Evolutionary conservation across 2,113 vertebrate species (phyloP).

Genomic region (Anhinga rufa): DNA sequence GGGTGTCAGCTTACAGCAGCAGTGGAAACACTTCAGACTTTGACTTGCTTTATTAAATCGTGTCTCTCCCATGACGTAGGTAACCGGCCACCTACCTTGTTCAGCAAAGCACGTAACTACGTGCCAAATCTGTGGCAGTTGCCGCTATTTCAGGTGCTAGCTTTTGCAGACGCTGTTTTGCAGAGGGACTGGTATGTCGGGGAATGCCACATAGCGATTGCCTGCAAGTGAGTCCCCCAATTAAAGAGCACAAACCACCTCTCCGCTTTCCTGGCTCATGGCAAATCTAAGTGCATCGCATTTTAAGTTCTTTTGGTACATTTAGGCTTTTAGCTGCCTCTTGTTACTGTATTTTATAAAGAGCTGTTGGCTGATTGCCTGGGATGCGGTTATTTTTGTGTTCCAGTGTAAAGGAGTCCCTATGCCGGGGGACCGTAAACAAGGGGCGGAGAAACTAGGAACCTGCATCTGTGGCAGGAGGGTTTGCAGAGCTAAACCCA

Average conservation of each 20-base stretch:
- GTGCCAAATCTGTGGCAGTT: fast-evolving
- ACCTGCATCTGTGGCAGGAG: neutral
- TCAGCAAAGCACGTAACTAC: neutral
- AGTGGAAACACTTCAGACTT: neutral
- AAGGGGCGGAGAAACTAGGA: neutral
- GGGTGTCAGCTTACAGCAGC: neutral
- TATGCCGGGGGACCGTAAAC: fast-evolving
- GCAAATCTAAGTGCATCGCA: fast-evolving
- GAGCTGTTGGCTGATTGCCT: neutral
- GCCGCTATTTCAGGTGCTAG: neutral
- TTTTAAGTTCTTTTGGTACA: neutral
- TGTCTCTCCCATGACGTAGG: neutral
- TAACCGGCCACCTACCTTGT: neutral
- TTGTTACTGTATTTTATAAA: neutral
- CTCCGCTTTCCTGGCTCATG: neutral
- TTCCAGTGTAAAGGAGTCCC: neutral
- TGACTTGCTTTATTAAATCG: neutral
- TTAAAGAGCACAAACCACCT: neutral
- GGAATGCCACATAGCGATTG: fast-evolving
- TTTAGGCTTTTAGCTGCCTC: neutral
- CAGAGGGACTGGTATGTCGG: neutral
- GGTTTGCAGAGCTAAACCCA: neutral
- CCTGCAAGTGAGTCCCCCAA: neutral
- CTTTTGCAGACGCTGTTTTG: neutral
- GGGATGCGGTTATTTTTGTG: neutral